Base-by-base conservation (phyloP, 30 jellyfish, hydroid and myxozoan genomes). In the Pelagia noctiluca region DNA sequence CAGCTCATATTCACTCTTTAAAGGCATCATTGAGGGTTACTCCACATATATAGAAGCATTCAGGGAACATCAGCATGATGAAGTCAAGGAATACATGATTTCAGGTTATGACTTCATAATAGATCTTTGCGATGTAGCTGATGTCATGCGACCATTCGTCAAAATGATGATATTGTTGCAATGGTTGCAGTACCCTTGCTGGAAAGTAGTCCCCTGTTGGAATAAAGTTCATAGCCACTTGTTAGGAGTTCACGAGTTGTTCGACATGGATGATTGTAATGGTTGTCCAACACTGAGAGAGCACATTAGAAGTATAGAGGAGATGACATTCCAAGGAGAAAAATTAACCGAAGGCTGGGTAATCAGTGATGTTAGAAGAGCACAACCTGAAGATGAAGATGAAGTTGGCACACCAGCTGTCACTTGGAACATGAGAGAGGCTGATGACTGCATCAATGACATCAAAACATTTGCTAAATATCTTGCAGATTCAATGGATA, bases 111-210 rank as follows among this genome's bases (percentile, higher is more conserved):
- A 50, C 67, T 50, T 50, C 67, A 50, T 50, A 50, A 50, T 50
- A 0, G 28, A 50, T 50, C 67, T 50, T 50, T 50, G 67, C 67
- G 25, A 30, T 50, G 67, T 50, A 50, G 67, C 67, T n/a, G 67
- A 50, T 50, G 67, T 50, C 7, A 50, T 50, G 67, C 67, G 67
- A 50, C 67, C 67, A 50, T 50, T 50, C 67, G 67, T 50, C 67
- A 50, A 50, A 50, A 50, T 50, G 67, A 50, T 50, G 64, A 4
- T 50, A 0, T 50, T 50, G 23, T 26, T 50, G 64, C 64, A 50
- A 50, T 50, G 25, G 23, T 50, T 50, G 4, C 64, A 4, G 64
- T 50, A 50, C 64, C 64, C 64, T 50, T 50, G 64, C 64, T 50
- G 64, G 64, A 50, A 50, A 50, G 64, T 50, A 50, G 64, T 50